These are phyloP conservation scores for Apis mellifera DNA, from an alignment of 1,140 invertebrate genomes.

Conservation along the genomic window DNA sequence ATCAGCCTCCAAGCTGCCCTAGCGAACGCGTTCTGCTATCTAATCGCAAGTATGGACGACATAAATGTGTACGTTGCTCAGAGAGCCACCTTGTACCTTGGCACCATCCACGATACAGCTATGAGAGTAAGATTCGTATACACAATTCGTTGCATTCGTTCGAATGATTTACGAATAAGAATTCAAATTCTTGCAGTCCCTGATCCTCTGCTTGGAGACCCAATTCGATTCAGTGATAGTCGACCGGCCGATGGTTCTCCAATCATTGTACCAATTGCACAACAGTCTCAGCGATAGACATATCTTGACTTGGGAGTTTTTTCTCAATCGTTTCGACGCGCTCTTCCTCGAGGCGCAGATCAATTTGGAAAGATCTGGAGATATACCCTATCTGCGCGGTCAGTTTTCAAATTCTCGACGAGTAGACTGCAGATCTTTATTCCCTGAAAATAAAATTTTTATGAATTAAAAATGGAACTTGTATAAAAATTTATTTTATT, in stretches of 20 bases:
- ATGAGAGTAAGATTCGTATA: slow-evolving; percentile 83
- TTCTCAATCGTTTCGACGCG: slow-evolving; percentile 97
- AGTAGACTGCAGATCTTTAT: no score
- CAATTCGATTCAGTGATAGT: slow-evolving; percentile 97
- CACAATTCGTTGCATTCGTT: background rate
- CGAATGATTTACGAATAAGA: background rate
- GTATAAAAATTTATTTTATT: no score
- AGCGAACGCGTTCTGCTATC: slow-evolving; percentile 97
- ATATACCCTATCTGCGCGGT: slow-evolving; percentile 92
- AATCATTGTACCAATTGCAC: slow-evolving; percentile 96
- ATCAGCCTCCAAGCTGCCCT: slow-evolving; percentile 94
- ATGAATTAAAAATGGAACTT: no score
- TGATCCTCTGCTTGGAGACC: slow-evolving; percentile 93
- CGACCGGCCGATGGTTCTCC: slow-evolving; percentile 98
- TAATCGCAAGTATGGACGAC: slow-evolving; percentile 98
- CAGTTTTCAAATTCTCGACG: background rate
- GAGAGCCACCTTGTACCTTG: slow-evolving; percentile 94
- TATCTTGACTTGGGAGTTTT: slow-evolving; percentile 98
- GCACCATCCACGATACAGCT: slow-evolving; percentile 95
- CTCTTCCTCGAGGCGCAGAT: slow-evolving; percentile 98
- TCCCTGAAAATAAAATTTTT: no score
- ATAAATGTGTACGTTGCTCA: slow-evolving; percentile 97
- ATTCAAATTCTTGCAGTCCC: slow-evolving; percentile 82
- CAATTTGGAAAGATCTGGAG: slow-evolving; percentile 90
- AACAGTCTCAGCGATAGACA: slow-evolving; percentile 95